These are phyloP conservation scores for Anoplophora glabripennis DNA, from an alignment of 1,140 invertebrate species.

Conservation along the genomic window DNA sequence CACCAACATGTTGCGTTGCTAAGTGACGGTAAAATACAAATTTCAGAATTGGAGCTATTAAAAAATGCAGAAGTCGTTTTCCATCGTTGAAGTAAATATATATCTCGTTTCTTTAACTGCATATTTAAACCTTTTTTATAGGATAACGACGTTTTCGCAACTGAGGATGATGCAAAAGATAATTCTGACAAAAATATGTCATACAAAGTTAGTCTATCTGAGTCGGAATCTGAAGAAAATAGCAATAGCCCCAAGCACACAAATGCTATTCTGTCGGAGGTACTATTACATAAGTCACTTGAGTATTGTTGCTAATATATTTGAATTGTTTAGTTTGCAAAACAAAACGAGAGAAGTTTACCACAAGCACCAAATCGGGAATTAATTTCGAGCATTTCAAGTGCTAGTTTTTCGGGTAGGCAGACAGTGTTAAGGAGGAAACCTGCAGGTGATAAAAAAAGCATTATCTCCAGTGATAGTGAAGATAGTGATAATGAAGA, in stretches of 20 bases:
- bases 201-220: neutral
- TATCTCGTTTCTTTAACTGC: neutral
- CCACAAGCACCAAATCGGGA: constrained; percentile 17
- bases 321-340: constrained; percentile 8
- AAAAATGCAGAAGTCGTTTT: constrained; percentile 35
- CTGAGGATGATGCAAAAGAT: constrained; percentile 14
- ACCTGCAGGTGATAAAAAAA: constrained; percentile 12
- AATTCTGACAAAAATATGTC: neutral
- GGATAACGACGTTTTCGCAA: neutral
- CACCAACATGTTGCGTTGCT: neutral
- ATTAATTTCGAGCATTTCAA: constrained; percentile 13
- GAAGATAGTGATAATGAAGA: constrained; percentile 34
- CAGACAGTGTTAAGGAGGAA: constrained; percentile 17
- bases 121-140: neutral
- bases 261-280: constrained; percentile 2
- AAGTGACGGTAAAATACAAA: constrained; percentile 2
- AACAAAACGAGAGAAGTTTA: constrained; percentile 21
- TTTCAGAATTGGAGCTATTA: neutral
- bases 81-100: constrained; percentile 32
- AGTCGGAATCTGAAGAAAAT: neutral
- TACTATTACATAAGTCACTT: constrained; percentile 11
- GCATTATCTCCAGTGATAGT: constrained; percentile 32
- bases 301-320: constrained; percentile 7
- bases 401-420: constrained; percentile 24
- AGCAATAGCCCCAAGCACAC: constrained; percentile 6